Percentiles rank a stretch among this genome's conserved stretches.
Evolutionary conservation across 92 coral and sea anemone species (phyloP).

Genomic region (Heliopora coerulea): DNA sequence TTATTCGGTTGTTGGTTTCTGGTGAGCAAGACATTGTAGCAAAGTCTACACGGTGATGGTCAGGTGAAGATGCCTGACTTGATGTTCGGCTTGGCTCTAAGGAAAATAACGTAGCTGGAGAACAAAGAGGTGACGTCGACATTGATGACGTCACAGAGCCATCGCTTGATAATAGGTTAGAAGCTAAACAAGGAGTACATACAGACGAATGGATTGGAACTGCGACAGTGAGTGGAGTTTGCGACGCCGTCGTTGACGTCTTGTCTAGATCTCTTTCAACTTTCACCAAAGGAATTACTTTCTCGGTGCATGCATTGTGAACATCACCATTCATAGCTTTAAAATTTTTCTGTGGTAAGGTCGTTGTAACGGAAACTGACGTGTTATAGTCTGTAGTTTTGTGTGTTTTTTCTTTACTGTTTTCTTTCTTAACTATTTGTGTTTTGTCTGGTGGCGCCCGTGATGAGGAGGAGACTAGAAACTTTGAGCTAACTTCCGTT

Average conservation of each 20-base stretch:
- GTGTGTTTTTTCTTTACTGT: not conserved
- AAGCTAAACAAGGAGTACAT: not conserved
- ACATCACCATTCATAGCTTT: not conserved
- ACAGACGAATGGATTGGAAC: constrained; percentile 3
- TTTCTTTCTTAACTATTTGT: not conserved
- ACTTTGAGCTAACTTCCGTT: constrained; percentile 4
- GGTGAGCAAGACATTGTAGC: not conserved
- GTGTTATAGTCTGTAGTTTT: not conserved
- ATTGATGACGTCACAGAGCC: constrained; percentile 15
- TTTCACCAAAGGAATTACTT: not conserved
- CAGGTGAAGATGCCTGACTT: not conserved
- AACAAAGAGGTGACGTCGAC: constrained; percentile 12
- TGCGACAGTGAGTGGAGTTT: constrained; percentile 22
- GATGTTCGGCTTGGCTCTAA: not conserved
- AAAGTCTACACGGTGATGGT: not conserved
- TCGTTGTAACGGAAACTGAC: not conserved
- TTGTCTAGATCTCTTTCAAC: not conserved
- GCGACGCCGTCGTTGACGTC: not conserved
- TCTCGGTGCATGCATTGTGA: not conserved
- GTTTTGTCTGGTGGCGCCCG: not conserved
- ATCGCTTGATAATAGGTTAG: constrained; percentile 26
- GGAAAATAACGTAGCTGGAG: not conserved
- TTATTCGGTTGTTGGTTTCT: not conserved
- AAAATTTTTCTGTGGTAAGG: not conserved
- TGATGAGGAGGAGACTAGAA: constrained; percentile 1